Evolutionary conservation across 2,113 vertebrate genomes (phyloP).

Genomic region (Rattus norvegicus): GRCr8 NC_086024.1:45645501-45646000

Average conservation of each 20-base stretch:
- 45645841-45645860: accelerated
- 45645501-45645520: background rate
- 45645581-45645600: background rate
- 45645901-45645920: background rate
- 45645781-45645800: background rate
- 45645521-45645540: background rate
- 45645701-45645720: background rate
- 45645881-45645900: background rate
- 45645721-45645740: background rate
- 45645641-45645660: background rate
- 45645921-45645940: accelerated
- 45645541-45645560: background rate
- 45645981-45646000: background rate
- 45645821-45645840: background rate
- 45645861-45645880: accelerated
- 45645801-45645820: background rate
- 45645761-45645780: background rate
- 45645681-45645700: background rate
- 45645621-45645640: background rate
- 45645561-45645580: background rate
- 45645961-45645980: background rate
- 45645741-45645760: background rate
- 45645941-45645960: background rate
- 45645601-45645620: background rate
- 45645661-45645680: background rate